Base-by-base conservation (phyloP, 2,113 vertebrate species). In the Desmodus rotundus region DNA sequence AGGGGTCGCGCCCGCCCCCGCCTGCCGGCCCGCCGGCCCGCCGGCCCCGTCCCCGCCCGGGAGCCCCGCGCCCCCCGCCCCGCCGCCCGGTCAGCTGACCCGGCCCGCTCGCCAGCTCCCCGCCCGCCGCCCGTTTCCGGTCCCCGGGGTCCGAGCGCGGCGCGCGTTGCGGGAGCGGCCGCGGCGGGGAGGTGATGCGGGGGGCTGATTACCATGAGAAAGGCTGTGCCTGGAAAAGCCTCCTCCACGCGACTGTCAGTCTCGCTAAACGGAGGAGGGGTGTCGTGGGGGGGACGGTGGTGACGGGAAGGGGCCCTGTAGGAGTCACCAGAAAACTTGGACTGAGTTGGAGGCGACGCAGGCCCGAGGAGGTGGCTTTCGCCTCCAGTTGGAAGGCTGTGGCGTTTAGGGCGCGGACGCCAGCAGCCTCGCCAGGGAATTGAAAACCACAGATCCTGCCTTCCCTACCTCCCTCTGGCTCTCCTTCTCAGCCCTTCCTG, bases 91-190 rank as follows among this genome's bases (percentile, higher is more conserved):
- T 97, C 97, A 97, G 97, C 96, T 97, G 96, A 97, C 96, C 97
- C 24, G 38, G 50, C 72, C 3, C 0, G 5, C 22, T 52, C 11
- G 19, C 73, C 58, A 0, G 77, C 96, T 88, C 13, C 61, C 88
- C 87, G 58, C 91, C 93, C 92, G 96, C 94, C 81, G 94, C 97
- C 97, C 96, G 94, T 96, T 98, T 98, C 97, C 97, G 98, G 97
- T 96, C 87, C 85, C 96, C 76, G 43, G 97, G 96, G 97, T 96
- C 94, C 95, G 78, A 78, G 58, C 52, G 96, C 93, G 3, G 93
- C 95, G 96, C 97, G 11, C 72, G 4, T 86, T 81, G 91, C 67
- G 20, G 50, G 93, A 93, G 93, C 97, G 26, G 92, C 95, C 45
- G 93, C 85, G 78, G 87, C 73, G 41, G 58, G n/a, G 88, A 93